Evolutionary conservation across 2,888 invertebrate genomes (phyloP).

Genomic region (Schizotus pectinicornis): DNA sequence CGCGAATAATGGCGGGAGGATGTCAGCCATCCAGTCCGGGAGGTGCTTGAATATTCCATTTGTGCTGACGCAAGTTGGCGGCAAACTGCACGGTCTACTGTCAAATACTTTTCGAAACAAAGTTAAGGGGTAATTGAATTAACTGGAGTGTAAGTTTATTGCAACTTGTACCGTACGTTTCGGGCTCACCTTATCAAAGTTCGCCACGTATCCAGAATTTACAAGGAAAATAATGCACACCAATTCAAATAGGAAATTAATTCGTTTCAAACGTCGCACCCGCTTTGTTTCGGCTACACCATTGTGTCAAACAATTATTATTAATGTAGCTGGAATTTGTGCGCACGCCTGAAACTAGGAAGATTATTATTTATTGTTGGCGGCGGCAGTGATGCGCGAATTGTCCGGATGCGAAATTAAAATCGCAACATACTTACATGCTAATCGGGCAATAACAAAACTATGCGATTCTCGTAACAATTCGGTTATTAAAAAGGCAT

Average conservation of each 20-base stretch:
- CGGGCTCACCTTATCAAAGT: slow-evolving; percentile 18
- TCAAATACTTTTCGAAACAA: slow-evolving; percentile 36
- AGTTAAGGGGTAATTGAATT: slow-evolving; percentile 37
- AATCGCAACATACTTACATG: too few species aligned
- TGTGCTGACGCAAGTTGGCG: slow-evolving; percentile 34
- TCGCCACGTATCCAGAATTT: slow-evolving; percentile 10
- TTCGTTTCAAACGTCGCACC: not conserved
- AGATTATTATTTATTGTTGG: too few species aligned
- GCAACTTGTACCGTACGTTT: slow-evolving; percentile 19
- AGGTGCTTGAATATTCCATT: slow-evolving; percentile 33
- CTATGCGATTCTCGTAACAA: too few species aligned
- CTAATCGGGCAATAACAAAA: too few species aligned
- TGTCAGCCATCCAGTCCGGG: slow-evolving; percentile 2
- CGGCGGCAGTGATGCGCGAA: too few species aligned
- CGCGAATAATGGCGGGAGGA: not conserved
- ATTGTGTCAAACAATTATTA: too few species aligned
- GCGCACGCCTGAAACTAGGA: too few species aligned
- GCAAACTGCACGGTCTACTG: slow-evolving; percentile 35
- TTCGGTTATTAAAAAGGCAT: too few species aligned
- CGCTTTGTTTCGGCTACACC: too few species aligned
- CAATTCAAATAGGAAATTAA: slow-evolving; percentile 9
- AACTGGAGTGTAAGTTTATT: slow-evolving; percentile 36
- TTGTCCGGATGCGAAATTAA: too few species aligned
- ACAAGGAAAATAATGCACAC: slow-evolving; percentile 10
- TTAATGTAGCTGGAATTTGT: too few species aligned